phyloP scores from a whole-genome alignment of 2,888 invertebrate species.

The Coenonympha arcania region DNA sequence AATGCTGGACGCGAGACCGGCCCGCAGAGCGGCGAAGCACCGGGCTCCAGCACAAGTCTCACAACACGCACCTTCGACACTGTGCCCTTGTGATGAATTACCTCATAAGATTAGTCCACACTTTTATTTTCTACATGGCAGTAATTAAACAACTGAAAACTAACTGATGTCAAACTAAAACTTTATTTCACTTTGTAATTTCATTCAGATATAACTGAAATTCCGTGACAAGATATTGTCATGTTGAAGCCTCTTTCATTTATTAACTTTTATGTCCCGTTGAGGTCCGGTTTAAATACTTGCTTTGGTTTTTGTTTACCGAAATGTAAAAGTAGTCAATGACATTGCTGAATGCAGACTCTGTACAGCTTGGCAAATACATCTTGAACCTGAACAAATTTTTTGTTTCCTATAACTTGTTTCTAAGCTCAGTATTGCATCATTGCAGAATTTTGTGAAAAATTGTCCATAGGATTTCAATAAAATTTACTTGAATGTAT shows the following conservation, averaged over 20 bases:
- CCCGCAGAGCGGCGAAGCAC: conserved; percentile 76
- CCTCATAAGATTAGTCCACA: conserved; percentile 45
- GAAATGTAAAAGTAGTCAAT: conserved; percentile 45
- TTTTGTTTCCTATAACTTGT: too few relatives aligned
- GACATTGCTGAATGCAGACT: conserved; percentile 41
- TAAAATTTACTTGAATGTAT: too few relatives aligned
- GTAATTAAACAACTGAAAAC: conserved; percentile 27
- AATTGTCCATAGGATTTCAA: too few relatives aligned
- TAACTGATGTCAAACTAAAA: conserved; percentile 26
- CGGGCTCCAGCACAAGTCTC: conserved; percentile 73
- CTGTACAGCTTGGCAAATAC: too few relatives aligned
- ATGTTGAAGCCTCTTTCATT: conserved; percentile 48
- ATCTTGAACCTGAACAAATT: too few relatives aligned
- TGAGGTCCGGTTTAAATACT: conserved; percentile 50
- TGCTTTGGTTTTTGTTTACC: conserved; percentile 53
- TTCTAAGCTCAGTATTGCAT: too few relatives aligned
- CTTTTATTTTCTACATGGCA: conserved; percentile 51
- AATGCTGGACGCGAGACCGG: conserved; percentile 72
- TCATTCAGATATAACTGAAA: conserved; percentile 16
- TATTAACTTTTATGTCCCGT: conserved; percentile 51
- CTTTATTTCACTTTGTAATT: neutral
- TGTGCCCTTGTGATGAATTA: conserved; percentile 66
- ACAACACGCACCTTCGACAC: conserved; percentile 59
- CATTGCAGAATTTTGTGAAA: too few relatives aligned
- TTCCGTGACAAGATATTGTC: conserved; percentile 48